Base-by-base conservation (phyloP, 2,888 invertebrate genomes). In the Galeruca laticollis region DNA sequence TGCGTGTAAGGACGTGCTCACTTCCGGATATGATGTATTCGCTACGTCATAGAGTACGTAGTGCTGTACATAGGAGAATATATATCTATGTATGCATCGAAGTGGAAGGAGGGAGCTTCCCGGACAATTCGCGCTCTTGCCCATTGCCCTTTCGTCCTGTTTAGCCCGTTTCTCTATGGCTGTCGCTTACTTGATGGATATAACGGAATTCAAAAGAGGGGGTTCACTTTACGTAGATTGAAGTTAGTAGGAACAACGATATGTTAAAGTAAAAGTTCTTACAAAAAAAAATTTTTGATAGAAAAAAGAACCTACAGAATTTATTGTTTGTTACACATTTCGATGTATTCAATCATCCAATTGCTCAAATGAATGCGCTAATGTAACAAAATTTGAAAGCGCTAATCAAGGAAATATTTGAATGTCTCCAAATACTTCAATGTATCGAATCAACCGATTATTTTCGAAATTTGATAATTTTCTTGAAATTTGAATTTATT, bases 1-100 rank as follows among this genome's bases (percentile, higher is more conserved):
- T 35, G 56, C 84, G 84, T 84, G 84, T 84, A 84, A 83, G 83
- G 80, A 82, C 80, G 81, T 81, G 80, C 75, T 78, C 76, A 75
- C 79, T 81, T 82, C 82, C 82, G 80, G 62, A 73, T 69, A 63
- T 71, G 72, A 72, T 80, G 83, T 83, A 82, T 82, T 81, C 18
- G 20, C 21, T 56, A 47, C 56, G 56, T 56, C 64, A 47, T 20
- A 20, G 47, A 67, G 81, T 64, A 76, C 82, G 13, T 15, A 40
- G 26, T 52, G 80, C 83, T 82, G 83, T 81, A 81, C 35, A 57
- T 57, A 31, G 35, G 18, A 18, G 35, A 33, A 35, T 57, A 57
- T 57, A 35, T 47, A 18, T 47, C 5, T 47, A 47, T 57, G 35
- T 57, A 57, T 75, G 79, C 82, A 82, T 81, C 81, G 82, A 80